Evolutionary conservation across 2,113 vertebrate genomes (phyloP), one percentile per base, ranked within the genome.

Genomic region (Passer domesticus): DNA sequence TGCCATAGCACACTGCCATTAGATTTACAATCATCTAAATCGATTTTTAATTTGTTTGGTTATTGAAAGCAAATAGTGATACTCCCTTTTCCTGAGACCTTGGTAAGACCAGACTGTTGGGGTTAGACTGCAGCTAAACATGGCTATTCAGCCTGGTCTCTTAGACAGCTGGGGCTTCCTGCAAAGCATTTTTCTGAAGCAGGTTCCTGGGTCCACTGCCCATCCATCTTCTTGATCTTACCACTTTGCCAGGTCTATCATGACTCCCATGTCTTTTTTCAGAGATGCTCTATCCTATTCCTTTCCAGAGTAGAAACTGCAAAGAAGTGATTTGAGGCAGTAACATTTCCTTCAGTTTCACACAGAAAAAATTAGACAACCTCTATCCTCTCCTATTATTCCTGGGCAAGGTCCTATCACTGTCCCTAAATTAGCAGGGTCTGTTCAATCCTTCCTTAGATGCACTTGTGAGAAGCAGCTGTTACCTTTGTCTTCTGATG

Each of bases 401-500:
- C 37, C 66, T 27, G 55, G 25, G 63, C 41, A 47, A 73, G 63
- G n/a, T 70, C 52, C 43, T 39, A 6, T 56, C 47, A 47, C n/a
- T 83, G 59, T 56, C n/a, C 31, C 53, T 87, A 31, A 73, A 60
- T 53, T 41, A 58, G 12, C 39, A 50, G 2, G 1, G 11, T 67
- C 76, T 6, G 0, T 82, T 41, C 59, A 93, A 5, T 86, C 56
- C 58, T 73, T 80, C 49, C 37, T 73, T 62, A 72, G 46, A 14
- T 18, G 74, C 22, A 21, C 14, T 24, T 72, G 25, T 55, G n/a
- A 70, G 78, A 89, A 87, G 20, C 68, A 25, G 37, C 27, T 30
- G 31, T 94, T 97, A 99, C 99, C 99, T 99, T 99, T 70, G 99
- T 99, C 97, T 99, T 99, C 31, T 98, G 99, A 95, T 99, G 98